Evolutionary conservation across 2,797 vertebrate genomes (phyloP).

Genomic region (Trichosurus vulpecula): DNA sequence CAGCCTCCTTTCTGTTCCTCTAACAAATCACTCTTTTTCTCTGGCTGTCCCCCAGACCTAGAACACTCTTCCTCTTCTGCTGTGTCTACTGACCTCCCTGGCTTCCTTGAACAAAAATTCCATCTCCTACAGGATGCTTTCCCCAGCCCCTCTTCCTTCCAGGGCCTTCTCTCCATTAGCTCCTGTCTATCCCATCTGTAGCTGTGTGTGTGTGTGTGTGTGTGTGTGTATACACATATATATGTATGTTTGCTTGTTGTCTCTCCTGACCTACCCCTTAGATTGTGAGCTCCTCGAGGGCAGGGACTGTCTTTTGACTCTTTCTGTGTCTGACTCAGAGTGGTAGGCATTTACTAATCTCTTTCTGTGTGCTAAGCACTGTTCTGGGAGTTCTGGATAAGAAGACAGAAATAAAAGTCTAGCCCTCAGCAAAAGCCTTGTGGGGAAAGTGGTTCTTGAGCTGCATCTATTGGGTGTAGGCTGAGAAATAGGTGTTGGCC

Average conservation of each 20-base stretch:
- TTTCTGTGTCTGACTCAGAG: background rate
- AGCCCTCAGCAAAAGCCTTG: background rate
- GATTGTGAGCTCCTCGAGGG: background rate
- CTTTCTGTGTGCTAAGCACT: background rate
- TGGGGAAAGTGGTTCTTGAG: background rate
- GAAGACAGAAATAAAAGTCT: background rate
- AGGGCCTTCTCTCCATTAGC: no score
- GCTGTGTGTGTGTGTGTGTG: no score
- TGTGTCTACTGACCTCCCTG: background rate
- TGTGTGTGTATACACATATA: no score
- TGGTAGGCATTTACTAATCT: background rate
- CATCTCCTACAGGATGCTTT: background rate
- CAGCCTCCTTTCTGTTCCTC: background rate
- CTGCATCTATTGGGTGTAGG: background rate
- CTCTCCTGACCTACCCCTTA: no score
- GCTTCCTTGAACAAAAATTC: background rate
- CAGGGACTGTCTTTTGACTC: background rate
- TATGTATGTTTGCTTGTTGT: background rate
- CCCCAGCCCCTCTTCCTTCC: background rate
- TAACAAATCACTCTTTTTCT: background rate
- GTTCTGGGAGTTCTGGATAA: background rate
- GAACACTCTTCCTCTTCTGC: background rate
- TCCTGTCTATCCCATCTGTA: background rate
- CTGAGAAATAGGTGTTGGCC: background rate
- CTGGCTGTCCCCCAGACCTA: background rate